Conservation (phyloP, 2,888 invertebrate genomes). For the Agrotis clavis region DNA sequence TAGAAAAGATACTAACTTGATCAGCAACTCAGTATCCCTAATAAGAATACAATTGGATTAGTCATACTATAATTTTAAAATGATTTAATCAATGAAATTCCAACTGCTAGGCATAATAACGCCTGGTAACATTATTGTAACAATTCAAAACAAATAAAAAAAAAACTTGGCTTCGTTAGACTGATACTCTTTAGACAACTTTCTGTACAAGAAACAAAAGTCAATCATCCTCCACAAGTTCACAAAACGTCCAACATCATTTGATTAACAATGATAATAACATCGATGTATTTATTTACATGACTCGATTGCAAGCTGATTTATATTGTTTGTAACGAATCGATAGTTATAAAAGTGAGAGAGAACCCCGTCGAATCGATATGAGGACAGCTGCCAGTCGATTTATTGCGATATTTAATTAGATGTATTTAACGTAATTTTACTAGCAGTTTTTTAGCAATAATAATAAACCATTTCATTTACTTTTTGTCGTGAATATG, state of each 20-base stretch:
- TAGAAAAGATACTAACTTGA: too few relatives aligned
- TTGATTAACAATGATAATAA: conserved; percentile 50
- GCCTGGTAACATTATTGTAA: too few relatives aligned
- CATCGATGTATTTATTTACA: conserved; percentile 49
- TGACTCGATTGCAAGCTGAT: conserved; percentile 53
- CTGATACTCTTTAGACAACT: neutral
- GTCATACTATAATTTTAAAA: too few relatives aligned
- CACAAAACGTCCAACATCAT: conserved; percentile 41
- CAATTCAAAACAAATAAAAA: too few relatives aligned
- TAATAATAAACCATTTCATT: too few relatives aligned
- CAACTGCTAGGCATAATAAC: too few relatives aligned
- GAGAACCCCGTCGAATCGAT: conserved; percentile 50
- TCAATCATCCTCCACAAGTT: conserved; percentile 6
- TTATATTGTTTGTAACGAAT: conserved; percentile 51
- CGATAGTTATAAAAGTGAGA: conserved; percentile 50
- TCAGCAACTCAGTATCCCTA: too few relatives aligned
- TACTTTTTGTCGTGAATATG: neutral
- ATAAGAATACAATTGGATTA: too few relatives aligned
- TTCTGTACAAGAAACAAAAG: conserved; percentile 9
- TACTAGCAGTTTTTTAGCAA: too few relatives aligned
- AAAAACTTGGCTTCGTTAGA: too few relatives aligned
- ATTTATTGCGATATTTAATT: conserved; percentile 54
- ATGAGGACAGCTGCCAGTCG: conserved; percentile 59
- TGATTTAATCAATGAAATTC: too few relatives aligned
- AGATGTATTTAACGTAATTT: conserved; percentile 23